phyloP scores from a whole-genome alignment of 1,140 invertebrate genomes.

The Drosophila auraria region DNA sequence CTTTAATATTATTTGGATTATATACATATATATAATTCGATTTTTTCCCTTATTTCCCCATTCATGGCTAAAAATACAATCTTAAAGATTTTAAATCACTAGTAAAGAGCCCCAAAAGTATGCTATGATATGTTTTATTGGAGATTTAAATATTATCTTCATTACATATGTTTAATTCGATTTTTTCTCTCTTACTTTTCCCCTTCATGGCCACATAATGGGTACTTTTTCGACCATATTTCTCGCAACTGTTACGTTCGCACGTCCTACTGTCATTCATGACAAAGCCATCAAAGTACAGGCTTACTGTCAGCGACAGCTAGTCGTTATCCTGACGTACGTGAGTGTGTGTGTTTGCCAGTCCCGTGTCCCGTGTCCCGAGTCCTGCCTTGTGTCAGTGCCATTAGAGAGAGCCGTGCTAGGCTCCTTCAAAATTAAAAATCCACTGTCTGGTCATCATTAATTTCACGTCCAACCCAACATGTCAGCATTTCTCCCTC shows the following conservation, averaged over 20 bases:
- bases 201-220: background rate
- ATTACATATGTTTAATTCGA: background rate
- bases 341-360: constrained; percentile 9
- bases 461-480: constrained; percentile 54
- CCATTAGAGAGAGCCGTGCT: constrained; percentile 25
- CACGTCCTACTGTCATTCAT: constrained; percentile 34
- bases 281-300: constrained; percentile 51
- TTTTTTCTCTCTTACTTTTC: too few relatives aligned
- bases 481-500: constrained; percentile 11
- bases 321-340: constrained; percentile 46
- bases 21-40: too few relatives aligned
- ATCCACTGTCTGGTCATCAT: constrained; percentile 72
- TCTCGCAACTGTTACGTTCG: background rate
- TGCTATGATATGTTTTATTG: too few relatives aligned
- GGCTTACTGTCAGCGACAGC: constrained; percentile 47
- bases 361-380: background rate
- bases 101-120: too few relatives aligned
- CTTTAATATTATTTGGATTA: too few relatives aligned
- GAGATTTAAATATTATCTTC: background rate
- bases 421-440: constrained; percentile 52
- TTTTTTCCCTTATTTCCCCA: too few relatives aligned
- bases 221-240: background rate
- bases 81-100: too few relatives aligned
- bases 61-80: too few relatives aligned
- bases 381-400: constrained; percentile 39